Percentiles rank a stretch among this genome's conserved stretches.
These are phyloP conservation scores for Pelvicachromis taeniatus DNA, from an alignment of 2,113 vertebrate genomes.

Conservation along the genomic window DNA sequence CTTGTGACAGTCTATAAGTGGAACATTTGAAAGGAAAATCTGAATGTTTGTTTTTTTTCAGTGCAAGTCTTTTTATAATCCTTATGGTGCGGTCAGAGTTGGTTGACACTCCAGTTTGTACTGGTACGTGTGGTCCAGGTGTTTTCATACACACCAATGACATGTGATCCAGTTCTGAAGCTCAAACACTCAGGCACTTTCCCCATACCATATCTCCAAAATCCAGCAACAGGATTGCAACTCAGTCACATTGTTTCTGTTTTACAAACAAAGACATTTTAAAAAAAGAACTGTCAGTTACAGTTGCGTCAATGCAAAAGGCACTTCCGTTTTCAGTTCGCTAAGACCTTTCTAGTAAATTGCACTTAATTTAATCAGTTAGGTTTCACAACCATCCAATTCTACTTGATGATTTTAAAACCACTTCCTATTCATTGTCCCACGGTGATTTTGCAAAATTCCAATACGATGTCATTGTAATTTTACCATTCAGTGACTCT, in stretches of 20 bases:
- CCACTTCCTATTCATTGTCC: constrained; percentile 5
- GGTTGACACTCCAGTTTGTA: background rate
- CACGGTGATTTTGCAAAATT: constrained; percentile 17
- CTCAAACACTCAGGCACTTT: background rate
- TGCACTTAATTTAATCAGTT: constrained; percentile 65
- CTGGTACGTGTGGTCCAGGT: background rate
- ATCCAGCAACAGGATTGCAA: constrained; percentile 67
- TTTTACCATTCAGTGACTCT: constrained; percentile 12
- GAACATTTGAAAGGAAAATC: background rate
- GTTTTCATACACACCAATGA: background rate
- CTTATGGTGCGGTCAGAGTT: background rate
- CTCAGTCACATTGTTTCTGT: constrained; percentile 18
- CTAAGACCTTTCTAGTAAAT: constrained; percentile 43
- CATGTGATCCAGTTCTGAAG: constrained; percentile 3
- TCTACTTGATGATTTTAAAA: constrained; percentile 8
- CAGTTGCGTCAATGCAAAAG: constrained; percentile 49
- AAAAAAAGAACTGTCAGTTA: constrained; percentile 23
- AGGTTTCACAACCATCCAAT: background rate
- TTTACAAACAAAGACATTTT: background rate
- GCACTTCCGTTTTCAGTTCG: constrained; percentile 52
- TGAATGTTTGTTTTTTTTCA: constrained; percentile 25
- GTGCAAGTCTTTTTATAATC: constrained; percentile 47
- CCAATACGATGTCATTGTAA: background rate
- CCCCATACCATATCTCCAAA: background rate
- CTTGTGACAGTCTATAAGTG: background rate